Conservation (phyloP, 2,113 vertebrate genomes). For the Neotoma lepida region DNA sequence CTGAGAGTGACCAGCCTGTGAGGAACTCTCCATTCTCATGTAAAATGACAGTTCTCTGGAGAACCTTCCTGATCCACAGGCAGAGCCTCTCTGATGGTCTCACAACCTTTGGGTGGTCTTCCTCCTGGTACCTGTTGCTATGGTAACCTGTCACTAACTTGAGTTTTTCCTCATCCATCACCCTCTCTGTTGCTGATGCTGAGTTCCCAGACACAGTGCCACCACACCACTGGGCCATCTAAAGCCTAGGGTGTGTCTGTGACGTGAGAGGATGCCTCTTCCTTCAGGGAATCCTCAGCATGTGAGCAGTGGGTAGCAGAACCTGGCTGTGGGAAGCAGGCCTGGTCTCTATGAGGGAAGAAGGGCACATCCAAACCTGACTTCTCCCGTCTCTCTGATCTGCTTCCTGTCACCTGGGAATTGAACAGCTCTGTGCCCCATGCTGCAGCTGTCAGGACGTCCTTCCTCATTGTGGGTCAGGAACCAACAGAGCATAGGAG, state of each 20-base stretch:
- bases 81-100: not conserved
- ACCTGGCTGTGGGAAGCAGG: not conserved
- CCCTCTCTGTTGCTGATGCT: not conserved
- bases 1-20: not conserved
- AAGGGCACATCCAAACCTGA: not conserved
- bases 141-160: not conserved
- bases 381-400: not conserved
- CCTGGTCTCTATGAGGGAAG: not conserved
- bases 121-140: rapidly evolving
- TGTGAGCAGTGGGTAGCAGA: not conserved
- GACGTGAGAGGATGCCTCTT: not conserved
- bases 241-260: not conserved
- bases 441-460: not conserved
- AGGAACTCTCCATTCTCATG: not conserved
- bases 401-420: not conserved
- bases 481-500: not conserved
- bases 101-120: not conserved
- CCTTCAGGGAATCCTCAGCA: not conserved
- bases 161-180: not conserved
- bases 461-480: not conserved
- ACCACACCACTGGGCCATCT: not conserved
- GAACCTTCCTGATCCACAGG: not conserved
- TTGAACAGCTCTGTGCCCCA: not conserved
- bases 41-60: not conserved
- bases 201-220: no score